Percentiles rank a stretch among this genome's conserved stretches.
Conservation (phyloP, 64 coral and sea anemone genomes). For the Hydrozoanthus tunicans region DNA sequence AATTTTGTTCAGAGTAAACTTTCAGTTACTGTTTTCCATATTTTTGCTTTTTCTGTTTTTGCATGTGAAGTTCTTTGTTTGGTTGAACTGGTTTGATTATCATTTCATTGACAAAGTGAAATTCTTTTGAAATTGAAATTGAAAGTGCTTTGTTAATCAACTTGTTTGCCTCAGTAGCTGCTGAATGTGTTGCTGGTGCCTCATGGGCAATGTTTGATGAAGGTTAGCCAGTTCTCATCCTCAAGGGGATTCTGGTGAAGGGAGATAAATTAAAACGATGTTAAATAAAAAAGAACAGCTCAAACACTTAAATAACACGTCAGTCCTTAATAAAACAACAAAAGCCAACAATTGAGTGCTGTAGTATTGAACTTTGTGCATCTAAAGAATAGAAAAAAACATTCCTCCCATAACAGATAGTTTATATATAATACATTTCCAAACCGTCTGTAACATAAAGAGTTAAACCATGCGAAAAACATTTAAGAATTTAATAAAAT, state of each 20-base stretch:
- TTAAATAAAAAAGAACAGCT: no score
- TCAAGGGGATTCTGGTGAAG: slow-evolving; percentile 50
- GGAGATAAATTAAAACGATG: neutral
- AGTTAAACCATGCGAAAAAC: no score
- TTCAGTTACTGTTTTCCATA: no score
- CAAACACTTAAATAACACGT: no score
- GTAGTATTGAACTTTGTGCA: no score
- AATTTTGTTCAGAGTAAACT: no score
- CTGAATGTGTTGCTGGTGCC: slow-evolving; percentile 36
- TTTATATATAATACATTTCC: no score
- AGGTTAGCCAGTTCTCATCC: slow-evolving; percentile 35
- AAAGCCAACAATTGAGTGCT: neutral
- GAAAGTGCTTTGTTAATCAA: slow-evolving; percentile 24
- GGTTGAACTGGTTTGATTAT: neutral
- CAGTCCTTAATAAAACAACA: neutral
- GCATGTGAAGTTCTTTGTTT: slow-evolving; percentile 3
- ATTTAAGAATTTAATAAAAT: no score
- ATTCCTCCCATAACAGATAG: no score
- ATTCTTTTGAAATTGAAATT: neutral
- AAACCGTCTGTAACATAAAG: no score
- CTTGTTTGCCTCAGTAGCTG: slow-evolving; percentile 51
- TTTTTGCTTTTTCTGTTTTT: no score
- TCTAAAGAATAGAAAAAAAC: no score
- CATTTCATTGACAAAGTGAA: neutral
- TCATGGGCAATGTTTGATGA: slow-evolving; percentile 52